These are phyloP conservation scores for Cheirogaleus medius DNA, from an alignment of 2,113 vertebrate species.

Conservation along the genomic window DNA sequence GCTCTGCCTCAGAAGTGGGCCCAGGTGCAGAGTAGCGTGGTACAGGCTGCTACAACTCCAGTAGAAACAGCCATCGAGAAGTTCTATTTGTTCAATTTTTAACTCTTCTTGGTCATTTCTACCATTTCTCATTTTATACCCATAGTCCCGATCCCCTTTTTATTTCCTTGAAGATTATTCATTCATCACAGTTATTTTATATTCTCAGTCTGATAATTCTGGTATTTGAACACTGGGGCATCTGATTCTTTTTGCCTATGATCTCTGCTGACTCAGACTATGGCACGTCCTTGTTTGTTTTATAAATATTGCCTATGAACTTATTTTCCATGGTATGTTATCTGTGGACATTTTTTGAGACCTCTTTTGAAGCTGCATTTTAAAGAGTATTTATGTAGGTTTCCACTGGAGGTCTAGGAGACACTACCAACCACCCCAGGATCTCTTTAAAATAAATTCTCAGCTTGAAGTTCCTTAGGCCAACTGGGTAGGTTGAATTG, in stretches of 20 bases:
- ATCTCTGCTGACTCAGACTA: neutral
- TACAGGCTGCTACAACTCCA: neutral
- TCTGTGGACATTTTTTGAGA: neutral
- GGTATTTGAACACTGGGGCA: neutral
- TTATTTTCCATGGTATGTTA: neutral
- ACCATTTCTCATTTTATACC: neutral
- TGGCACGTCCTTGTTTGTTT: neutral
- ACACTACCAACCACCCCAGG: neutral
- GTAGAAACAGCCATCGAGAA: neutral
- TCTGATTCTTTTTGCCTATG: neutral
- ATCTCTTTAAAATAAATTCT: neutral
- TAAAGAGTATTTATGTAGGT: neutral
- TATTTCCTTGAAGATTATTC: neutral
- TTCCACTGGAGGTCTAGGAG: neutral
- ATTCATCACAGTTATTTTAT: neutral
- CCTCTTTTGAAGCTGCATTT: neutral
- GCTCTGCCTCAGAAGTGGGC: neutral
- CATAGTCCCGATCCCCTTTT: neutral
- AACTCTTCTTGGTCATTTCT: neutral
- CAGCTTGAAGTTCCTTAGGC: neutral
- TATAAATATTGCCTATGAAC: neutral
- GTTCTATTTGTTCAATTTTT: neutral
- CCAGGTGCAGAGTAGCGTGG: accelerated
- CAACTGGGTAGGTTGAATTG: neutral
- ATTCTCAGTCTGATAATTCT: neutral